These are phyloP conservation scores for Nemotelus pantherinus DNA, from an alignment of 2,888 invertebrate genomes.

Conservation along the genomic window DNA sequence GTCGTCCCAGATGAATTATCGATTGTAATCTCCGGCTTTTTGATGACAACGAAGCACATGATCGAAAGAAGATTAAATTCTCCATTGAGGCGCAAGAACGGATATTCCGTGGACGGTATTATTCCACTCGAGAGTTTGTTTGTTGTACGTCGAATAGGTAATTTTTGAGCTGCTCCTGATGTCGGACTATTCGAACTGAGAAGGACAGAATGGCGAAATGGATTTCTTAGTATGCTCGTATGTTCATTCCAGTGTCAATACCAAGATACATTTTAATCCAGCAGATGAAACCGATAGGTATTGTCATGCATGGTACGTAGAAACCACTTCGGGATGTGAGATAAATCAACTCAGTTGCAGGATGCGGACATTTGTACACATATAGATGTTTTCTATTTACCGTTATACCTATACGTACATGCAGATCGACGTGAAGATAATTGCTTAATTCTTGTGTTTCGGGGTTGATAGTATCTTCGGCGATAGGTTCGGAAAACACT, in stretches of 20 bases:
- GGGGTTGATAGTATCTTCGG: too few relatives aligned
- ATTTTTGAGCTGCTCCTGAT: neutral
- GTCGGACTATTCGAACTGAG: neutral
- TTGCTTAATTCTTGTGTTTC: slow-evolving; percentile 26
- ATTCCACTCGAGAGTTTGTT: slow-evolving; percentile 1
- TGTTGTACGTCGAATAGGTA: neutral
- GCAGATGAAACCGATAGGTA: slow-evolving; percentile 20
- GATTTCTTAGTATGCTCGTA: neutral
- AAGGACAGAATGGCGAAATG: neutral
- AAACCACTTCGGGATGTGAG: neutral
- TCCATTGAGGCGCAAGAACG: neutral
- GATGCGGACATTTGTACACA: neutral
- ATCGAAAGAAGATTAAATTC: slow-evolving; percentile 22
- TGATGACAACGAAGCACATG: neutral
- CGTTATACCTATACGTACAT: too few relatives aligned
- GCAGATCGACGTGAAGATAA: neutral
- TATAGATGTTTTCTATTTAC: neutral
- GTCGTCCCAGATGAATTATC: slow-evolving; percentile 6
- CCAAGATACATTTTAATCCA: slow-evolving; percentile 16
- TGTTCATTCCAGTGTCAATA: slow-evolving; percentile 8
- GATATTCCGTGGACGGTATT: slow-evolving; percentile 7
- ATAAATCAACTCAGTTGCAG: neutral
- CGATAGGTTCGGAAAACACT: too few relatives aligned
- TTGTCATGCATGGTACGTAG: neutral
- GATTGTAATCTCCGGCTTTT: slow-evolving; percentile 27